These are phyloP conservation scores for Pollicipes pollicipes DNA, from an alignment of 1,140 invertebrate species.

Conservation along the genomic window DNA sequence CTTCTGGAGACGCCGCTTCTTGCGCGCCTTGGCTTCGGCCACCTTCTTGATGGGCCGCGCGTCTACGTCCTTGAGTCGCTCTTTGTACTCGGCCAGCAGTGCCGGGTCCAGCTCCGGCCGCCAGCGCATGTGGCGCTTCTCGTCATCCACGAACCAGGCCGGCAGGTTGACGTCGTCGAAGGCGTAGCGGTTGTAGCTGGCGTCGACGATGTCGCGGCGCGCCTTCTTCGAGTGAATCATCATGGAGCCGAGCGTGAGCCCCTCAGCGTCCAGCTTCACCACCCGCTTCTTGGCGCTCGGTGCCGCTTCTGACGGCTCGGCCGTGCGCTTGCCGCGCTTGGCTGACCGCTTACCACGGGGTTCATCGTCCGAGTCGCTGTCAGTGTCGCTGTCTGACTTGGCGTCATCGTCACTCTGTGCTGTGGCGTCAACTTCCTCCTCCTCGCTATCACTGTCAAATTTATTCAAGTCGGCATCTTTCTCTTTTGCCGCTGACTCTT, in stretches of 20 bases:
- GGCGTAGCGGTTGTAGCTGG: constrained; percentile 73
- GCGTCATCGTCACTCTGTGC: constrained; percentile 27
- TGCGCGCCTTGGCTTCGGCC: constrained; percentile 90
- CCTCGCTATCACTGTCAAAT: constrained; percentile 17
- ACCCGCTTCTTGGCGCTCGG: constrained; percentile 23
- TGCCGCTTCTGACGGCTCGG: constrained; percentile 4
- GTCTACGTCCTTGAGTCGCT: constrained; percentile 65
- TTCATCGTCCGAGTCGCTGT: constrained; percentile 14
- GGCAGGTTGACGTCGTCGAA: constrained; percentile 74
- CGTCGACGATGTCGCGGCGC: constrained; percentile 66
- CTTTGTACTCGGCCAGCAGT: constrained; percentile 35
- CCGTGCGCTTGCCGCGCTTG: constrained; percentile 14
- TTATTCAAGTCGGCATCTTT: constrained; percentile 22
- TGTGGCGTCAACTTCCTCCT: constrained; percentile 41
- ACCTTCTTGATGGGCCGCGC: constrained; percentile 93
- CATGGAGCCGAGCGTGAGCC: constrained; percentile 68
- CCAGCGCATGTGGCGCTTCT: constrained; percentile 62
- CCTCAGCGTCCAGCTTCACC: constrained; percentile 59
- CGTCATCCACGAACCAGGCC: constrained; percentile 91
- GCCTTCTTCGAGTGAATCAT: constrained; percentile 68
- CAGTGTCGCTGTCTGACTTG: constrained; percentile 20
- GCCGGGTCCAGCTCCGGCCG: constrained; percentile 29
- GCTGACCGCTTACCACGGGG: constrained; percentile 15
- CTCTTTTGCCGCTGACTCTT: constrained; percentile 14
- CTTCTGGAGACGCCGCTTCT: constrained; percentile 71